Evolutionary conservation across 2,888 invertebrate genomes (phyloP).

Genomic region (Mythimna ferrago): DNA sequence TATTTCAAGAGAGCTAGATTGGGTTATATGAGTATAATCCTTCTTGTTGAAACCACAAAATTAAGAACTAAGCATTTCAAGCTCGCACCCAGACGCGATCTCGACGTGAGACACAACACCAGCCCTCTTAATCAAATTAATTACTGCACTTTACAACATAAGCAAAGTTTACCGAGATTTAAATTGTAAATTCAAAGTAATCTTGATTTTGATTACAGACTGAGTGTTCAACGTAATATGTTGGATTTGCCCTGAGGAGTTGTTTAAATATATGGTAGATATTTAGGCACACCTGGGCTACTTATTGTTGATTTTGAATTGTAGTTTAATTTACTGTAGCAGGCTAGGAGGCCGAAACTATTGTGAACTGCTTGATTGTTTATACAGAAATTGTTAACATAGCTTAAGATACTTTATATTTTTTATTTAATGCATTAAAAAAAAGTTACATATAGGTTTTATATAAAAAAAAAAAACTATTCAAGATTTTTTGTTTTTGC

Average conservation of each 20-base stretch:
- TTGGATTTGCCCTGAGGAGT: slow-evolving; percentile 9
- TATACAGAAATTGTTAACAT: no score
- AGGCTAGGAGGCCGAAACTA: background rate
- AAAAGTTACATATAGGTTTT: no score
- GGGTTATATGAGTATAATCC: background rate
- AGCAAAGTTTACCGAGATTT: slow-evolving; percentile 42
- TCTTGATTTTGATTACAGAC: slow-evolving; percentile 5
- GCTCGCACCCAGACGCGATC: slow-evolving; percentile 2
- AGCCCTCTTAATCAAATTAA: slow-evolving; percentile 47
- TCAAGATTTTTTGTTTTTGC: no score
- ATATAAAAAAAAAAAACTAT: no score
- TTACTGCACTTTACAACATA: slow-evolving; percentile 41
- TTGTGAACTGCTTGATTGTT: background rate
- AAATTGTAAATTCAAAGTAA: slow-evolving; percentile 36
- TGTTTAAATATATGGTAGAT: slow-evolving; percentile 20
- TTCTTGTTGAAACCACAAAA: slow-evolving; percentile 11
- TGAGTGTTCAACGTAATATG: background rate
- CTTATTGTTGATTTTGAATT: slow-evolving; percentile 2
- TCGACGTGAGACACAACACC: background rate
- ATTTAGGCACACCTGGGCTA: slow-evolving; percentile 34
- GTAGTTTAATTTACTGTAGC: background rate
- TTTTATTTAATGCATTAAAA: no score
- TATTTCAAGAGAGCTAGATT: no score
- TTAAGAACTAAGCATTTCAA: slow-evolving; percentile 24
- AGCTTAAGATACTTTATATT: no score